Evolutionary conservation across 2,797 vertebrate genomes (phyloP), one percentile per base, ranked within the genome.

Genomic region (Momotus momota): DNA sequence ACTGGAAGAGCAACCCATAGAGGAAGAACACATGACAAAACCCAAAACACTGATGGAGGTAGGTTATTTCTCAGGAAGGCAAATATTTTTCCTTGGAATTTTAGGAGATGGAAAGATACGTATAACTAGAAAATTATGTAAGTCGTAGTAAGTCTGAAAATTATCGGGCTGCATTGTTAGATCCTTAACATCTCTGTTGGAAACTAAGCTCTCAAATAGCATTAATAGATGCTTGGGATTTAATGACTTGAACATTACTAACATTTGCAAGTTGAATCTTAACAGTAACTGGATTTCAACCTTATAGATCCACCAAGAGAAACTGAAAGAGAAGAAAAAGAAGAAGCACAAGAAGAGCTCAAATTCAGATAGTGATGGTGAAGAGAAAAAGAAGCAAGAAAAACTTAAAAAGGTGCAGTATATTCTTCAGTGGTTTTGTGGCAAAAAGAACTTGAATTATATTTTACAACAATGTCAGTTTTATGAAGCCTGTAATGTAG

Each of bases 21-120:
- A 98, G 29, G 98, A 97, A 23, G 93, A 98, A 10, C 97, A 93
- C 79, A 88, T 64, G 96, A 98, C 96, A 74, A 96, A 97, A 86
- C 98, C 99, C 33, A 99, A 99, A 97, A 98, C 99, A 29, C 98
- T 99, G 66, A 97, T 99, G 97, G 99, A 99, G 97, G 99, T 99
- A 95, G 93, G 97, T 48, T 62, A 8, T 33, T 85, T 60, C 58
- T 82, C 9, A 17, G 31, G 29, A 58, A 72, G 31, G 43, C 35
- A 85, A 6, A 6, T 41, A 9, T 3, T 91, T 81, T 46, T 82
- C 60, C 7, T 79, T 15, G 29, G 5, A 12, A 10, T 81, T 72
- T 92, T 81, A 64, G 45, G 46, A 61, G 38, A 25, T 18, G 3
- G 15, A 48, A 82, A 62, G 19, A 17, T 54, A 11, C 0, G 1